Conservation (phyloP, 2,888 invertebrate species). For the Capitulum mitella region DNA sequence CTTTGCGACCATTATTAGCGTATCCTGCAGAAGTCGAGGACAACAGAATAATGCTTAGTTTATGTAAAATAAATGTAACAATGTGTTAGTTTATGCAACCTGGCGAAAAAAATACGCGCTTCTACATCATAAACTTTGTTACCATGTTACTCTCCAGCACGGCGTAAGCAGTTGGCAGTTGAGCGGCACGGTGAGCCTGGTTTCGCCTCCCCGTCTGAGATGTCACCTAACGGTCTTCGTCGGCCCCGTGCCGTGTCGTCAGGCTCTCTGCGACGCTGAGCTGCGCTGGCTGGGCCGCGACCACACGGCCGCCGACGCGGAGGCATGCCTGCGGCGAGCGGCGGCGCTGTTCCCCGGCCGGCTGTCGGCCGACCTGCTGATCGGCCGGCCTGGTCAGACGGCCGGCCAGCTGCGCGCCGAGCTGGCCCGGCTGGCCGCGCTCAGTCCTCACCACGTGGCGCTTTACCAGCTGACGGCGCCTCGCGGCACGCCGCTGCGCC, state of each 20-base stretch:
- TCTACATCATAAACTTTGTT: no score
- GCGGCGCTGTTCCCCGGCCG: slow-evolving; percentile 39
- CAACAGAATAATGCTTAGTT: no score
- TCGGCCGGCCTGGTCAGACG: slow-evolving; percentile 42
- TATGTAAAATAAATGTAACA: no score
- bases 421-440: slow-evolving; percentile 37
- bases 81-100: no score
- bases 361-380: slow-evolving; percentile 43
- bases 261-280: slow-evolving; percentile 36
- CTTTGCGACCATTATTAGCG: no score
- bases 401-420: slow-evolving; percentile 39
- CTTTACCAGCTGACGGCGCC: slow-evolving; percentile 36
- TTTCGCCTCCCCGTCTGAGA: not conserved
- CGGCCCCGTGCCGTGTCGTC: no score
- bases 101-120: no score
- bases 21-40: no score
- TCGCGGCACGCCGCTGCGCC: slow-evolving; percentile 32
- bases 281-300: slow-evolving; percentile 31
- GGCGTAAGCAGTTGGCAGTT: no score
- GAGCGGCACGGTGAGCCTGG: no score
- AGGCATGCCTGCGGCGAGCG: slow-evolving; percentile 38
- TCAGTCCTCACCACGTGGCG: slow-evolving; percentile 33
- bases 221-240: no score
- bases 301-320: slow-evolving; percentile 31
- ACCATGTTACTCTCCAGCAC: no score